Evolutionary conservation across 2,888 invertebrate genomes (phyloP), one percentile per base, ranked within the genome.

Genomic region (Iselma pallidipennis): DNA sequence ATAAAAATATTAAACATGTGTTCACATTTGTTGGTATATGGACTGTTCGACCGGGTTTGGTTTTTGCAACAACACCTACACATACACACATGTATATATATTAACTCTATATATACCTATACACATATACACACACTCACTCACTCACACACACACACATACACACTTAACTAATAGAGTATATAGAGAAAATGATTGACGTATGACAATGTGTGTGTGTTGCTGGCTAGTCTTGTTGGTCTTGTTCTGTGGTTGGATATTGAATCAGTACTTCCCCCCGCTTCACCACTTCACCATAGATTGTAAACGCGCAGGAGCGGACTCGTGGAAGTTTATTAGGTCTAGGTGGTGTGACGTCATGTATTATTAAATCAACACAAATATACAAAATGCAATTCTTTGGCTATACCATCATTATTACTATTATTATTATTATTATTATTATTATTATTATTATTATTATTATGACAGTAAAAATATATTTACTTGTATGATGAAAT

Each of bases 131-230:
- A 14, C 5, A 33, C 33, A 33, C n/a, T n/a, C n/a, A n/a, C n/a
- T n/a, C n/a, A 14, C 16, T 1, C 16, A 42, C 42, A 19, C 42
- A 33, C 16, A 37, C 6, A 45, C 45, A 45, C 19, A 42, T 5
- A 12, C 21, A 21, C 45, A 21, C 19, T 6, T 29, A 6, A 25
- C 4, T 29, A 6, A n/a, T n/a, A n/a, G n/a, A n/a, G n/a, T n/a
- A n/a, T n/a, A n/a, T n/a, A n/a, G n/a, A n/a, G n/a, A n/a, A 10
- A 45, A 45, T 45, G 70, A 71, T 73, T 73, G 73, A 72, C 70
- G 68, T 68, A 69, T 70, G 71, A 72, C 70, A 7, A 12, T 45
- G 25, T 25, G 25, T 25, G 25, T 4, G 25, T 45, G 16, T 37
- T 19, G 19, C 10, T 45, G 12, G 16, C n/a, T 37, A n/a, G 14